These are phyloP conservation scores for Alexandromys fortis DNA, from an alignment of 2,113 vertebrate genomes.

Conservation along the genomic window DNA sequence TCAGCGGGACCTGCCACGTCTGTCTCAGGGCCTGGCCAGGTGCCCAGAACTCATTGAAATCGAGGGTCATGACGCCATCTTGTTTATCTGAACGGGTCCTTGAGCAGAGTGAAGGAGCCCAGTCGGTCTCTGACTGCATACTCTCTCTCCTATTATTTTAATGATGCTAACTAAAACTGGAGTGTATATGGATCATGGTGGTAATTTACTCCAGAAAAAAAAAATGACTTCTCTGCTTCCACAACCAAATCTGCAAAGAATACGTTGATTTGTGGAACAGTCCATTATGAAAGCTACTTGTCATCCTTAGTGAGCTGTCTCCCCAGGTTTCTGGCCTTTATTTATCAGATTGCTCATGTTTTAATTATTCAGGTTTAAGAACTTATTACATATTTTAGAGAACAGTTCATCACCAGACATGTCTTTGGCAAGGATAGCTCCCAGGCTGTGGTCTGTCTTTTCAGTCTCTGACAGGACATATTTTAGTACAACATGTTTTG, in stretches of 20 bases:
- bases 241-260: neutral
- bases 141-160: neutral
- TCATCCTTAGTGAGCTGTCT: neutral
- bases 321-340: neutral
- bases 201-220: neutral
- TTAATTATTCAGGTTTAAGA: neutral
- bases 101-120: neutral
- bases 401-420: neutral
- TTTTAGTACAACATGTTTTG: slow-evolving; percentile 31
- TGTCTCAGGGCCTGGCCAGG: neutral
- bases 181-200: too few species aligned
- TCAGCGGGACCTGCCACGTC: neutral
- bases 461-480: neutral
- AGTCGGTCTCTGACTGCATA: neutral
- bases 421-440: neutral
- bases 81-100: neutral
- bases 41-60: neutral
- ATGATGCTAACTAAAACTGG: neutral
- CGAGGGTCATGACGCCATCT: neutral
- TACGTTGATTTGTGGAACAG: neutral
- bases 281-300: neutral
- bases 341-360: neutral
- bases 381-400: neutral
- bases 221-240: neutral
- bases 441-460: neutral